These are phyloP conservation scores for Lysiphlebus fabarum DNA, from an alignment of 1,140 invertebrate genomes.

Conservation along the genomic window DNA sequence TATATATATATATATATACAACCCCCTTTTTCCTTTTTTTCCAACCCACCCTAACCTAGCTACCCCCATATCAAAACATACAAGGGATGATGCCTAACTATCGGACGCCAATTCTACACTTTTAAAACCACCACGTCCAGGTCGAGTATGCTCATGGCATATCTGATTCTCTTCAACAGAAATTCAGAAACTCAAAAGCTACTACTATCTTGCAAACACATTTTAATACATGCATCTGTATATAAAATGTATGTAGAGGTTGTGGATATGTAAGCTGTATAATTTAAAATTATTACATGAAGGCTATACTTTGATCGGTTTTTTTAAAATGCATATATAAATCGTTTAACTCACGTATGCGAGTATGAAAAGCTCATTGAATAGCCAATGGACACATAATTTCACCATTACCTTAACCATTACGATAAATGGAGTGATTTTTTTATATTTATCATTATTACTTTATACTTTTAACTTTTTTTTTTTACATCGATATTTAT, in stretches of 20 bases:
- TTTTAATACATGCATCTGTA: background rate
- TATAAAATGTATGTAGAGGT: background rate
- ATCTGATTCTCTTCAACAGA: slow-evolving; percentile 25
- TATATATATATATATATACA: too few species aligned
- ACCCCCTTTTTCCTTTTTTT: too few species aligned
- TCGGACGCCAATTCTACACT: slow-evolving; percentile 28
- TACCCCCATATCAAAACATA: too few species aligned
- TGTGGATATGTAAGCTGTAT: background rate
- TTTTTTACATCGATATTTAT: background rate
- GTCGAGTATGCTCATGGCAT: slow-evolving; percentile 33
- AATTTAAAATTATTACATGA: slow-evolving; percentile 15
- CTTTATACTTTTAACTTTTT: too few species aligned
- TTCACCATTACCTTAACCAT: slow-evolving; percentile 16
- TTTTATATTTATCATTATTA: background rate
- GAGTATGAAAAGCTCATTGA: slow-evolving; percentile 16
- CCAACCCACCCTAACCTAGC: too few species aligned
- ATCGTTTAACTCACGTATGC: slow-evolving; percentile 15
- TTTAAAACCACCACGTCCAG: slow-evolving; percentile 31
- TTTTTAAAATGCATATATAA: slow-evolving; percentile 15
- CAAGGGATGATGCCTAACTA: slow-evolving; percentile 26
- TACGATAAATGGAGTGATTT: slow-evolving; percentile 13
- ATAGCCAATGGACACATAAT: slow-evolving; percentile 9
- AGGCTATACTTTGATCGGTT: background rate
- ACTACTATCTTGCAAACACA: slow-evolving; percentile 8
- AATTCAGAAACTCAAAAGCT: slow-evolving; percentile 20